Evolutionary conservation across 2,797 vertebrate genomes (phyloP), one percentile per base, ranked within the genome.

Genomic region (Lagocephalus sceleratus): DNA sequence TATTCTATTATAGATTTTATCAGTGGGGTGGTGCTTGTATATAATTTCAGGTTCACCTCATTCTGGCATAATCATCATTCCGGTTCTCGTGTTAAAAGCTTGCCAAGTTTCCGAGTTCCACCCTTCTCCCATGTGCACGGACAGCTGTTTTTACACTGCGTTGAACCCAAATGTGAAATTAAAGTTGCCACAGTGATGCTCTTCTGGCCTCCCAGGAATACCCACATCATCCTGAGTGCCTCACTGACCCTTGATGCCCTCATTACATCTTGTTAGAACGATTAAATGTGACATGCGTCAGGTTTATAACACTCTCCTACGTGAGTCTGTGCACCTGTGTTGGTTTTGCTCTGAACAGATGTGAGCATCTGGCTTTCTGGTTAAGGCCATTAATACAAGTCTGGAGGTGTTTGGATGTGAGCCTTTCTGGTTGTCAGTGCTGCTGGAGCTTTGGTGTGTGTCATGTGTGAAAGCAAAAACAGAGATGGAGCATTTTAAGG

Each of bases 221-320:
- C 68, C 79, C 78, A 73, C 84, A 82, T 82, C 76, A 81, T 60
- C 69, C 63, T 63, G 68, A 82, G 71, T 76, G 79, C 75, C 75
- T 71, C 20, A 5, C 60, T 81, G 84, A 86, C 83, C 83, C 68
- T 63, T 56, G 0, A 17, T 64, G 79, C 62, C 78, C 71, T 79
- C 75, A 71, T 85, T 84, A 85, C 67, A 56, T 75, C 78, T 85
- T 84, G 82, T 86, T 88, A 82, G 51, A 84, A 77, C 79, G 74
- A 87, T 85, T 85, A 85, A 76, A 83, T 51, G 67, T 73, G 83
- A 82, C 54, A 40, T 56, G 75, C 72, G 66, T 82, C 75, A 73
- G 68, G 76, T 82, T 78, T 71, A 83, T 78, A 76, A 52, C 64
- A 73, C 68, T 45, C 47, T 61, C 55, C 39, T 44, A 57, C 71